These are phyloP conservation scores for Nannoperca australis DNA, from an alignment of 2,797 vertebrate genomes.

Conservation along the genomic window DNA sequence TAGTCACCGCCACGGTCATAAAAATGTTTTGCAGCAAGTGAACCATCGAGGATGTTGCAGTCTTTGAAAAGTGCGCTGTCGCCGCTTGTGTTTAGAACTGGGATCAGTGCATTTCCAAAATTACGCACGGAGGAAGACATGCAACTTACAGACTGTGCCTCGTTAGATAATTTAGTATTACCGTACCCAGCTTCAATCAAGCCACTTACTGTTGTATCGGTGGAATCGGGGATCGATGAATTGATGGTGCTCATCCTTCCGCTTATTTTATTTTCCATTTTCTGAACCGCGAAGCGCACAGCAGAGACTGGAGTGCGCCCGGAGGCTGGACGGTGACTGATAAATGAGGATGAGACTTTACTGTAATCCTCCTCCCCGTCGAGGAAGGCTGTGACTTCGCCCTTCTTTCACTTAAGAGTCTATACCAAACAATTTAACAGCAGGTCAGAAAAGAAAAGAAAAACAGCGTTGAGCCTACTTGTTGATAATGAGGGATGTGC, in stretches of 20 bases:
- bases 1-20: slow-evolving; percentile 67
- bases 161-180: slow-evolving; percentile 28
- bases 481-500: not conserved
- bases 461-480: not conserved
- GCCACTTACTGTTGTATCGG: slow-evolving; percentile 51
- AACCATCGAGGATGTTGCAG: slow-evolving; percentile 43
- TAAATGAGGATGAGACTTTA: slow-evolving; percentile 42
- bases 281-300: slow-evolving; percentile 11
- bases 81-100: slow-evolving; percentile 37
- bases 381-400: slow-evolving; percentile 50
- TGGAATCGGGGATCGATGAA: slow-evolving; percentile 57
- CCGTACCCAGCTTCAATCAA: slow-evolving; percentile 63
- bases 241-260: slow-evolving; percentile 61
- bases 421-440: not conserved
- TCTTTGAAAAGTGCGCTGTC: slow-evolving; percentile 64
- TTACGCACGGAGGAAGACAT: slow-evolving; percentile 69
- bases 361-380: slow-evolving; percentile 67
- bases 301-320: slow-evolving; percentile 35
- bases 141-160: slow-evolving; percentile 33
- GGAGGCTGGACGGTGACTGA: slow-evolving; percentile 35
- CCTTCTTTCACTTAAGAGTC: slow-evolving; percentile 24
- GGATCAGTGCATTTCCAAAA: slow-evolving; percentile 69
- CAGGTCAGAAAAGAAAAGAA: slow-evolving; percentile 9
- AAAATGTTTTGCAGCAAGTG: slow-evolving; percentile 53
- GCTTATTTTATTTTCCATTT: slow-evolving; percentile 63